Evolutionary conservation across 2,888 invertebrate species (phyloP).

Genomic region (Mesorhabditis spiculigera): DNA sequence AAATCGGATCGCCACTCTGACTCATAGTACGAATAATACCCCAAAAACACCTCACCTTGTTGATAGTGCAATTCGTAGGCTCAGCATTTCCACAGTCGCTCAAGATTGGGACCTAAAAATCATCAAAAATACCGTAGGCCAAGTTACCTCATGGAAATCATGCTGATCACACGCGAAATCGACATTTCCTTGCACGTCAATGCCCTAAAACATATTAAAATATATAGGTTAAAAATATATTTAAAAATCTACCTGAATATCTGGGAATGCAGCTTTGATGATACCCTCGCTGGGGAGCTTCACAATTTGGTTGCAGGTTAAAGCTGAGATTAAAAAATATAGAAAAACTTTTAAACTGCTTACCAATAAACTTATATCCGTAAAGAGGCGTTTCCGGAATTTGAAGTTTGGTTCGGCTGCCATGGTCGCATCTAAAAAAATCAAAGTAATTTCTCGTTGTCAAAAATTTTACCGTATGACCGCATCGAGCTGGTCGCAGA

Average conservation of each 20-base stretch:
- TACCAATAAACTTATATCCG: background rate
- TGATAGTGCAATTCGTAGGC: background rate
- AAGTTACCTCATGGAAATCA: background rate
- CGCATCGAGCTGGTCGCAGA: background rate
- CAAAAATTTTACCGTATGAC: background rate
- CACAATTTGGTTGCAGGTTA: conserved; percentile 34
- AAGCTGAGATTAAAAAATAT: conserved; percentile 18
- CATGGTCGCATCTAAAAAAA: background rate
- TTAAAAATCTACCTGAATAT: conserved; percentile 20
- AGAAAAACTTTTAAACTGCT: background rate
- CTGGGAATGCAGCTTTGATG: conserved; percentile 35
- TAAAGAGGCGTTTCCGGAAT: background rate
- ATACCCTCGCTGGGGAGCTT: conserved; percentile 24
- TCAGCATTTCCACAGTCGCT: background rate
- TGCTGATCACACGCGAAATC: conserved; percentile 20
- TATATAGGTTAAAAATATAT: no score
- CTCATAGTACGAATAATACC: no score
- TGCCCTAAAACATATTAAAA: conserved; percentile 22
- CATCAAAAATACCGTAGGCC: no score
- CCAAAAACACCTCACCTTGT: background rate
- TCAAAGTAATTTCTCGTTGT: background rate
- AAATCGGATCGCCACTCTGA: background rate
- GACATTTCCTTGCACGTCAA: conserved; percentile 36
- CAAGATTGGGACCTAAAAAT: background rate
- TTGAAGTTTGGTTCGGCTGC: background rate